A percentile compares a stretch with the other conserved stretches of the same genome.
Conservation (phyloP, 2,113 vertebrate genomes). For the Brachypteracias leptosomus region DNA sequence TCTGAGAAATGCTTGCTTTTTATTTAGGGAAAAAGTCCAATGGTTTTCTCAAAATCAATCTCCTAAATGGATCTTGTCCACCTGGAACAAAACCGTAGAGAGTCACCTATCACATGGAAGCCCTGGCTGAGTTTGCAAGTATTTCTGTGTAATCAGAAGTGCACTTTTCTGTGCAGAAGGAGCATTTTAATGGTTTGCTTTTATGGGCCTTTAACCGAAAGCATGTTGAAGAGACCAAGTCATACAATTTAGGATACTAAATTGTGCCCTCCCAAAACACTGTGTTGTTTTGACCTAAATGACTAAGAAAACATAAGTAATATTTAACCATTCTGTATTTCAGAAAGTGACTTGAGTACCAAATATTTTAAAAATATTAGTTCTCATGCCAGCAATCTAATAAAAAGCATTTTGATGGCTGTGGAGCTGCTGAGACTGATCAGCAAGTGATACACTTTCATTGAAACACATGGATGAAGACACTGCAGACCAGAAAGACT, state of each 20-base stretch:
- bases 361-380: not conserved
- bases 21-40: not conserved
- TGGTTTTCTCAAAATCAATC: not conserved
- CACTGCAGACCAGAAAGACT: not conserved
- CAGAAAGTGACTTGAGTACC: not conserved
- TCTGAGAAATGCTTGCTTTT: not conserved
- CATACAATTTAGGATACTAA: rapidly evolving
- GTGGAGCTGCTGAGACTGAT: not conserved
- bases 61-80: not conserved
- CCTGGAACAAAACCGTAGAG: not conserved
- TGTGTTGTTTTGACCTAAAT: not conserved
- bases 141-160: not conserved
- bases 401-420: not conserved
- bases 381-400: not conserved
- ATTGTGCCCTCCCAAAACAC: not conserved
- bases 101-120: not conserved
- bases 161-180: not conserved
- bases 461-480: not conserved
- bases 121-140: not conserved
- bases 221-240: not conserved
- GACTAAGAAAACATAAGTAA: not conserved
- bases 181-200: not conserved
- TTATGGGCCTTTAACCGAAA: not conserved
- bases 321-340: not conserved
- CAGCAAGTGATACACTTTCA: not conserved